These are phyloP conservation scores for Ethmia dodecea DNA, from an alignment of 2,888 invertebrate genomes.

Conservation along the genomic window DNA sequence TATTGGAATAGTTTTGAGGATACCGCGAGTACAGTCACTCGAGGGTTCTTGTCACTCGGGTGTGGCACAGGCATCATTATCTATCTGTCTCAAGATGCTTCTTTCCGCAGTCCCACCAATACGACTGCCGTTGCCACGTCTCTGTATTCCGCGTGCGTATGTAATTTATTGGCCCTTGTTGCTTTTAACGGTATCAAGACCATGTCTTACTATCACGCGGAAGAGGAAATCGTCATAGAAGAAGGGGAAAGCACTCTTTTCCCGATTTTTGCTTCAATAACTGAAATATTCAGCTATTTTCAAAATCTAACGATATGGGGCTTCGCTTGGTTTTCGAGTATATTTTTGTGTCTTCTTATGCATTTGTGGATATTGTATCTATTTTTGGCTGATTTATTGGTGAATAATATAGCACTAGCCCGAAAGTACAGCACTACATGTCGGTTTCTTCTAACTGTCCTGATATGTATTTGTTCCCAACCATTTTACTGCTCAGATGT, in stretches of 20 bases:
- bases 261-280: constrained; percentile 41
- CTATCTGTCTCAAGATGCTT: constrained; percentile 43
- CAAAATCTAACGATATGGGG: constrained; percentile 45
- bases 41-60: constrained; percentile 44
- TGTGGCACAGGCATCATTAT: constrained; percentile 51
- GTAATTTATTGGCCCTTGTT: constrained; percentile 40
- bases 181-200: constrained; percentile 53
- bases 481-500: constrained; percentile 60
- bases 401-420: constrained; percentile 22
- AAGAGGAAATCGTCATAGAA: constrained; percentile 56
- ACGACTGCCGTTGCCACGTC: constrained; percentile 53
- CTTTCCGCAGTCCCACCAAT: constrained; percentile 60
- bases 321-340: constrained; percentile 51
- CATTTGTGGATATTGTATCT: constrained; percentile 49
- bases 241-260: constrained; percentile 41
- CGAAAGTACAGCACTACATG: constrained; percentile 30
- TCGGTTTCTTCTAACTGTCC: constrained; percentile 28
- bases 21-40: constrained; percentile 30
- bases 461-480: constrained; percentile 34
- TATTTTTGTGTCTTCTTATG: constrained; percentile 42
- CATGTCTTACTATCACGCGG: constrained; percentile 61
- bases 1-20: constrained; percentile 25
- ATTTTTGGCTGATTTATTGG: constrained; percentile 40
- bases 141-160: constrained; percentile 38
- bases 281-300: constrained; percentile 57